phyloP scores from a whole-genome alignment of 2,113 vertebrate genomes.

The Coturnix japonica region DNA sequence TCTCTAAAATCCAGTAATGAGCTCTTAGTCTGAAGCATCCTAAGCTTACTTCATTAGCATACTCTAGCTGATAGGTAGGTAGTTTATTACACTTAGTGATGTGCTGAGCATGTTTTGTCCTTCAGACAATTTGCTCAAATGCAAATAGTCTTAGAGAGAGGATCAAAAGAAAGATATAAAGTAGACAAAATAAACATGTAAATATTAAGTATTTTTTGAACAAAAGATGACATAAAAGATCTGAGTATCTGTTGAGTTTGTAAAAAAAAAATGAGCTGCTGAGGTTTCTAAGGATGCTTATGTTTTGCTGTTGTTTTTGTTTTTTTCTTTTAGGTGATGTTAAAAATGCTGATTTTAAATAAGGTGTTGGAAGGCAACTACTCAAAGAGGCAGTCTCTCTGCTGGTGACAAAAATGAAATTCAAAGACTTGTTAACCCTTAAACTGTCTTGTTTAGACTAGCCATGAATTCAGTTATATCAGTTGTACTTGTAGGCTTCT shows the following conservation, averaged over 20 bases:
- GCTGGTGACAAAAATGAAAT: not conserved
- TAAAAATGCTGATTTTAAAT: not conserved
- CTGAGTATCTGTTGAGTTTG: not conserved
- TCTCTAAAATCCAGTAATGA: constrained; percentile 11
- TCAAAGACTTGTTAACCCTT: not conserved
- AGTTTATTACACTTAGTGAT: not conserved
- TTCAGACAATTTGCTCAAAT: not conserved
- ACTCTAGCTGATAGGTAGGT: not conserved
- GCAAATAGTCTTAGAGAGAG: not conserved
- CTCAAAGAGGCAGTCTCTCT: not conserved
- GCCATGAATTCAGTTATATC: not conserved
- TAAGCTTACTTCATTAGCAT: not conserved
- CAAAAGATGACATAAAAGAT: not conserved
- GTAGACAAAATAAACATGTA: not conserved
- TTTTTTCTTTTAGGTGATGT: not conserved
- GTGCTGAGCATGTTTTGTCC: not conserved
- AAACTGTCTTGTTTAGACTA: not conserved
- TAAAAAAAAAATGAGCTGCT: not conserved
- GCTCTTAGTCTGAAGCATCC: not conserved
- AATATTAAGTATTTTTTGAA: not conserved
- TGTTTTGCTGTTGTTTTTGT: not conserved
- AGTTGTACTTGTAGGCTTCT: not conserved
- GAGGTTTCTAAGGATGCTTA: not conserved
- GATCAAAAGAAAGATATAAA: not conserved
- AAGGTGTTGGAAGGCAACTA: not conserved